Evolutionary conservation across 2,113 vertebrate genomes (phyloP), one percentile per base, ranked within the genome.

Genomic region (Oplegnathus fasciatus): DNA sequence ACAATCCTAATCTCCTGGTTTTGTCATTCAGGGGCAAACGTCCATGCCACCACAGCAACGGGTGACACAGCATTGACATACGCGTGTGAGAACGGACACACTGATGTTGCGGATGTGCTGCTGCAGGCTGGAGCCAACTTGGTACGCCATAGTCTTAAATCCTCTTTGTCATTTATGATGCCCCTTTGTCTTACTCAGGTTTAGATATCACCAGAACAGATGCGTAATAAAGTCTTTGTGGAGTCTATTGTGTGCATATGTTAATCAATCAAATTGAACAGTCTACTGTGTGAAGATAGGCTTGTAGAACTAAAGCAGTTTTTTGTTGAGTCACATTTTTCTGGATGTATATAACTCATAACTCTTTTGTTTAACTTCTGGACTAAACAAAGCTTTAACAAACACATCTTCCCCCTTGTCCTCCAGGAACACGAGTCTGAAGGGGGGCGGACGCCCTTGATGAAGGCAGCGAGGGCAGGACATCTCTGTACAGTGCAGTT

Each of bases 401-500:
- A 60, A 72, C 67, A 40, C 20, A 30, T 70, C 60, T 52, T 60
- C 22, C 10, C 62, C 13, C 85, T 55, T 81, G n/a, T 78, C 50
- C 52, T 48, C 72, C 40, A 99, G 98, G 98, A 99, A 68, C 98
- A 99, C 22, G 98, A 99, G 95, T 99, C 98, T 80, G 98, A 99
- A 95, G 98, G 98, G 80, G 98, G 98, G 46, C 97, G 98, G 91
- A 99, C 98, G 37, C 98, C 98, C 67, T 93, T 99, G 68, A 99
- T 99, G 98, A 99, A 99, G 94, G 98, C 98, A 88, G 98, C 98
- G 2, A 96, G 98, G 95, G 98, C 98, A 46, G 98, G 98, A 88
- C 98, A 99, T 93, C 96, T 99, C 80, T 99, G 98, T 87, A 99
- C 98, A 76, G 98, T 99, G 82, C 98, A 99, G 92, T 99, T 99